Evolutionary conservation across 2,888 invertebrate species (phyloP).

Genomic region (Drosophila niveifrons): DNA sequence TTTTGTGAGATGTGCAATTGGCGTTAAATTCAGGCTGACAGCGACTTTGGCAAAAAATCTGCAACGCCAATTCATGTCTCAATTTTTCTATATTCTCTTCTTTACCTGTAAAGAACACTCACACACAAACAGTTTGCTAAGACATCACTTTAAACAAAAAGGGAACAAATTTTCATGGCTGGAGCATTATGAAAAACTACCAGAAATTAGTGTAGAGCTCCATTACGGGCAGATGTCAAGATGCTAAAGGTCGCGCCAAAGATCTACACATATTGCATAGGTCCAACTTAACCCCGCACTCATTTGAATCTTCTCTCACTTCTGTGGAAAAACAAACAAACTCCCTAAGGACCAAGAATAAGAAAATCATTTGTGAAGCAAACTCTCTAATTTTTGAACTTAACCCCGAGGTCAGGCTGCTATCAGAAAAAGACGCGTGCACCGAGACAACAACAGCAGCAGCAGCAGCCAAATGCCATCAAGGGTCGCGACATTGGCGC

Average conservation of each 20-base stretch:
- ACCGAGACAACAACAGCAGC: constrained; percentile 43
- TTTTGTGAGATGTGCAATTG: constrained; percentile 55
- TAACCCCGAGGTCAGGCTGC: constrained; percentile 43
- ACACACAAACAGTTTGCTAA: constrained; percentile 12
- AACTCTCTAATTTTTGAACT: constrained; percentile 46
- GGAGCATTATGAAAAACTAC: constrained; percentile 62
- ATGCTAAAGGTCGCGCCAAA: constrained; percentile 59
- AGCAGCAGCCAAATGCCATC: constrained; percentile 60
- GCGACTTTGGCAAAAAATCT: constrained; percentile 6
- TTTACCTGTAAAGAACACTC: constrained; percentile 2
- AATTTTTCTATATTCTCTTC: not conserved
- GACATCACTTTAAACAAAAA: constrained; percentile 21
- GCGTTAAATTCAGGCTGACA: constrained; percentile 65
- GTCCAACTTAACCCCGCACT: constrained; percentile 46
- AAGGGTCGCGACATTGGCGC: constrained; percentile 74
- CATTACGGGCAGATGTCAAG: constrained; percentile 73
- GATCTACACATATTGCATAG: constrained; percentile 31
- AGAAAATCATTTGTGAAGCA: constrained; percentile 69
- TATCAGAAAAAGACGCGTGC: constrained; percentile 58
- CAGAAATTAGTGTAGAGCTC: constrained; percentile 68
- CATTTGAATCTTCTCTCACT: constrained; percentile 69
- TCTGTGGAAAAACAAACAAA: constrained; percentile 68
- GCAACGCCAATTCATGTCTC: not conserved
- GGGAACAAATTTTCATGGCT: constrained; percentile 50
- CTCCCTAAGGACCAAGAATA: constrained; percentile 69